Percentiles rank a stretch among this genome's conserved stretches.
phyloP scores from a whole-genome alignment of 2,888 invertebrate species.

The Acanthosoma haemorrhoidale region DNA sequence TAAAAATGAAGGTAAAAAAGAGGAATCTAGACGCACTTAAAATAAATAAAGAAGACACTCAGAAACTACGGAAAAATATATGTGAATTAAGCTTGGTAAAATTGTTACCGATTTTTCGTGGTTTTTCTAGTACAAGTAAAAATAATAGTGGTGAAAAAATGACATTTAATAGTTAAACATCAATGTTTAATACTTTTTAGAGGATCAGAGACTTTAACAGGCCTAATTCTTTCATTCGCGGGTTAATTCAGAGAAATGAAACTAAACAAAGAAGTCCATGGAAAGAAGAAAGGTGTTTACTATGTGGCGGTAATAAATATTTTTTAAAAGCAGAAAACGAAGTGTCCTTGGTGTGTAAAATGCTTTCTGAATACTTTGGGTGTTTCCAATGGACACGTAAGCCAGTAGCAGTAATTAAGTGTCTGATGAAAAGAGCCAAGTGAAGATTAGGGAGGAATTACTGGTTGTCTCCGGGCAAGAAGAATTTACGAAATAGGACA shows the following conservation, averaged over 20 bases:
- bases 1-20: neutral
- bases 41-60: neutral
- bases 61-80: neutral
- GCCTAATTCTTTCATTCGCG: neutral
- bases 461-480: too few species aligned
- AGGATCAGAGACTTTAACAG: neutral
- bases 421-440: too few species aligned
- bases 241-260: constrained; percentile 5
- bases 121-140: neutral
- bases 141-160: neutral
- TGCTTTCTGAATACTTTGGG: neutral
- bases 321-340: neutral
- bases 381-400: too few species aligned
- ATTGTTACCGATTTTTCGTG: neutral
- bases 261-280: neutral
- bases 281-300: neutral
- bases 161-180: neutral
- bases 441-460: too few species aligned
- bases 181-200: neutral
- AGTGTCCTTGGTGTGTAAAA: neutral
- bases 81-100: neutral
- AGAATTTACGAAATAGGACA: too few species aligned
- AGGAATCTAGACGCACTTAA: neutral
- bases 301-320: neutral
- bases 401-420: too few species aligned